Base-by-base conservation (phyloP, 1,140 invertebrate species). In the Polypedilum pembai region DNA sequence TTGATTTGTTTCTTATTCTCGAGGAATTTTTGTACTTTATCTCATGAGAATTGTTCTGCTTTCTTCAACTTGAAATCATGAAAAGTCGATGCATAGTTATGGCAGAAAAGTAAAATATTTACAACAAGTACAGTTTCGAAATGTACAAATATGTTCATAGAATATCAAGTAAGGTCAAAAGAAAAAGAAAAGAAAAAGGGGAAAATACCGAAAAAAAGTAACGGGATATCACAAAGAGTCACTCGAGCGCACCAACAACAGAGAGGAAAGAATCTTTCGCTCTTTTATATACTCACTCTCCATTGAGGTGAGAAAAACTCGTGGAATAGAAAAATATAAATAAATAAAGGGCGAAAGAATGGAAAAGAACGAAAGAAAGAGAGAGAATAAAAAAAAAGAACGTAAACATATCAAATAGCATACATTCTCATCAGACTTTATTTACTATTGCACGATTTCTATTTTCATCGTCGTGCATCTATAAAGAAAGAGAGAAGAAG, bases 281-380 rank as follows among this genome's bases (percentile, higher is more conserved):
- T 12, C 8, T 15, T 56, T 56, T 12, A 3, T 15, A 1, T 56
- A 15, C 18, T 21, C 65, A 69, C 10, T 69, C 65, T 69, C 17
- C 65, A 69, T 20, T 8, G 20, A 69, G 10, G 20, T 20, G 10
- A 69, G 10, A 69, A 69, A 18, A 69, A 69, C 17, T 18, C 65
- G 8, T 69, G 65, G 18, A 69, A 69, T 69, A 18, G 65, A 69
- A 69, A 69, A 69, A 18, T 18, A 69, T n/a, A 69, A 69, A 69
- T 18, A 69, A 69, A 69, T 20, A 69, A 18, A 69, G 8, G 12
- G 1, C 8, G 17, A 69, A 69, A 18, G 65, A 69, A 69, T 69
- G 8, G 8, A 56, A 56, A 56, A 15, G 45, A 56, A 56, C 24
- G 45, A 12, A 56, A 56, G 41, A 12, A 56, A 56, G n/a, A 56